phyloP scores from a whole-genome alignment of 2,113 vertebrate species.

The Cavia porcellus region DNA sequence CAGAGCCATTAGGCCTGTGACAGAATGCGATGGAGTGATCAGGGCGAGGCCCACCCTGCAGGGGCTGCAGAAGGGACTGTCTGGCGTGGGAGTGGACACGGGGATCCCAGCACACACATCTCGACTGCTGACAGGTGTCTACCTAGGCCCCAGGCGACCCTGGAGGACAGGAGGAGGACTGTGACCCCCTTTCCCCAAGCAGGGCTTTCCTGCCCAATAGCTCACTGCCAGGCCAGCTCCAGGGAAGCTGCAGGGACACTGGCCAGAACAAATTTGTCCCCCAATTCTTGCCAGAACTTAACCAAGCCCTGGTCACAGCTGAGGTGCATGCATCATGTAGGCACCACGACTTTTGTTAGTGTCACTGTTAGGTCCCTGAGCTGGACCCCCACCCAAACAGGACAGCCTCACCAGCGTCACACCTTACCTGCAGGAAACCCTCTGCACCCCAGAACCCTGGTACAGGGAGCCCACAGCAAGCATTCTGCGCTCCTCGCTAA shows the following conservation, averaged over 20 bases:
- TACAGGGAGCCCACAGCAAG: too few species aligned
- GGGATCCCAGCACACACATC: fast-evolving
- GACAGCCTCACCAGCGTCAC: too few species aligned
- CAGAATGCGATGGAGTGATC: neutral
- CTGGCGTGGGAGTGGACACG: fast-evolving
- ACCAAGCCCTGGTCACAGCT: neutral
- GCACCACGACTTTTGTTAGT: fast-evolving
- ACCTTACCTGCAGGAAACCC: too few species aligned
- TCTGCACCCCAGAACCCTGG: too few species aligned
- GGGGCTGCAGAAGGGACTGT: neutral
- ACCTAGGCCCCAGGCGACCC: neutral
- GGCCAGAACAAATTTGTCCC: neutral
- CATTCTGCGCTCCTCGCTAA: too few species aligned
- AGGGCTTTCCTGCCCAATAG: neutral
- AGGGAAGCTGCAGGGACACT: neutral
- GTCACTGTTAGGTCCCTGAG: too few species aligned
- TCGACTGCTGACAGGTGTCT: neutral
- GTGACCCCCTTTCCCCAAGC: neutral
- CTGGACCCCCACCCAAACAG: too few species aligned
- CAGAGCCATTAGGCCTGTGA: neutral
- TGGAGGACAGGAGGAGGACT: neutral
- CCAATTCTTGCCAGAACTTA: neutral
- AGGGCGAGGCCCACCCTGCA: neutral
- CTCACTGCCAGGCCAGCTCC: neutral
- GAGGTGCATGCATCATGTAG: neutral